Evolutionary conservation across 2,888 invertebrate species (phyloP).

Genomic region (Hemistola chrysoprasaria): DNA sequence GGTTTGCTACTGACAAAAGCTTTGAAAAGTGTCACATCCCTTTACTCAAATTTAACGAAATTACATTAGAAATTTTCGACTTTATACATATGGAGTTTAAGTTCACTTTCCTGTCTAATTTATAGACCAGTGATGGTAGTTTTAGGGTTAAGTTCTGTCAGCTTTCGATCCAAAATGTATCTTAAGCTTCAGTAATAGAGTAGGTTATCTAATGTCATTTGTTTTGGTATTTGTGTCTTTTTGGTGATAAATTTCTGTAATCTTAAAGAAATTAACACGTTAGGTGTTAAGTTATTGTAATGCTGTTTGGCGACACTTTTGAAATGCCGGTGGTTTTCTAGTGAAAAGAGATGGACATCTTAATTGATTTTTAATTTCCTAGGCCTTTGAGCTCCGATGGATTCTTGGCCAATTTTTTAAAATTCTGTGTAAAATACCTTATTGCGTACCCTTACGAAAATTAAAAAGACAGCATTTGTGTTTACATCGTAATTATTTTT

Average conservation of each 20-base stretch:
- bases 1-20: constrained; percentile 41
- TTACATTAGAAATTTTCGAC: constrained; percentile 1
- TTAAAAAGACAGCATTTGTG: too few relatives aligned
- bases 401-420: too few relatives aligned
- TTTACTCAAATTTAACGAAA: constrained; percentile 14
- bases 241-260: constrained; percentile 4
- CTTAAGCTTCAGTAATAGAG: background rate
- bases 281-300: constrained; percentile 54
- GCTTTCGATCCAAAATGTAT: constrained; percentile 3
- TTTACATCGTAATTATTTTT: too few relatives aligned
- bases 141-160: constrained; percentile 15
- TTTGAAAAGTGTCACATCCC: constrained; percentile 33
- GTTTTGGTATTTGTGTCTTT: background rate
- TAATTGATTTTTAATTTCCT: constrained; percentile 24
- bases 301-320: constrained; percentile 42
- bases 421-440: too few relatives aligned
- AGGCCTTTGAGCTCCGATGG: background rate
- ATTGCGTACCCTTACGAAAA: too few relatives aligned
- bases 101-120: too few relatives aligned
- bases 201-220: background rate
- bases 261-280: constrained; percentile 47
- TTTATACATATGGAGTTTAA: background rate
- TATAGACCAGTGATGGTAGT: too few relatives aligned
- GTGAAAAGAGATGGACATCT: constrained; percentile 24
- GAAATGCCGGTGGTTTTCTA: constrained; percentile 38